Evolutionary conservation across 2,797 vertebrate genomes (phyloP), one percentile per base, ranked within the genome.

Genomic region (Gadopsis marmoratus): DNA sequence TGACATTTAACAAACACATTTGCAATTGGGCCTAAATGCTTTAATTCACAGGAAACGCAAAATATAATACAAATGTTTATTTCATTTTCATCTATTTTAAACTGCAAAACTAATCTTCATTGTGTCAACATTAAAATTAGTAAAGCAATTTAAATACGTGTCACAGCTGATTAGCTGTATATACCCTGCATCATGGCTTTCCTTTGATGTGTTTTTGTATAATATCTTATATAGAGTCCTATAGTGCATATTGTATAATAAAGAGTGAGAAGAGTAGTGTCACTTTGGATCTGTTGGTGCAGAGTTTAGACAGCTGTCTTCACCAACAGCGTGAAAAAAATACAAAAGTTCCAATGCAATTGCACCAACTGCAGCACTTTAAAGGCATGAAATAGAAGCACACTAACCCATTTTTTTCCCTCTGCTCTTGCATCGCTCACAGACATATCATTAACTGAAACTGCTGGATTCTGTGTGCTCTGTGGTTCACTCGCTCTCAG

Each of bases 371-470:
- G 61, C 51, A 83, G 55, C 50, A 73, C 48, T 82, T 79, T 79
- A 45, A 47, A 79, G 74, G 51, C 60, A 66, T 79, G 14, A 70
- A 83, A 80, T 2, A 39, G 47, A 79, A 65, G 58, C 73, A 65
- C 62, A 76, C 65, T 37, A 83, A 79, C 67, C 65, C n/a, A 7
- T 47, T 43, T 11, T 61, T 70, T 83, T 61, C 75, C 61, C 26
- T 73, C 41, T 67, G 64, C 58, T 50, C 61, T 55, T 67, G 63
- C 58, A 74, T 78, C 13, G 72, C 79, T 80, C 3, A 31, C 71
- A 88, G 81, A 78, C 69, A 74, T 81, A 76, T 85, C 68, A 83
- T 84, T 87, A 89, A 76, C 67, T 83, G 71, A 82, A 82, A 65
- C 70, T 74, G 79, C 72, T 76, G 63, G 72, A 83, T 84, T 58